Base-by-base conservation (phyloP, 2,113 vertebrate species). In the Cyprinodon brontotheroides region DNA sequence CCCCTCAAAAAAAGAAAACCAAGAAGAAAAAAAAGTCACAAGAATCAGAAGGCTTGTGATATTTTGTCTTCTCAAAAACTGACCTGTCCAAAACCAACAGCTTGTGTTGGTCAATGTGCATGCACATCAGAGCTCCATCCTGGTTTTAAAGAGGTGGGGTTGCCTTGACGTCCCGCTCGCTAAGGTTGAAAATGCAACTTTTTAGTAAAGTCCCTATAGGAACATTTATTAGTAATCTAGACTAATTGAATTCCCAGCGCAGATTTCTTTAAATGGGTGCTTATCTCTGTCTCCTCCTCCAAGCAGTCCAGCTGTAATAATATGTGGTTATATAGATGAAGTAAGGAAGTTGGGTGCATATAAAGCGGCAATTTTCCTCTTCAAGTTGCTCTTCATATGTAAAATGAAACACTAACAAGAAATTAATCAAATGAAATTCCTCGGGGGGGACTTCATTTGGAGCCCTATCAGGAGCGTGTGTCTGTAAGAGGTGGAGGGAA, bases 211-310 rank as follows among this genome's bases (percentile, higher is more conserved):
- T 86, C 77, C 64, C 53, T 38, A 10, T 74, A 73, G 80, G 48
- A 8, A 38, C 10, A 38, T 80, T 86, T 87, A 45, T 79, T 72
- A 73, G 69, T 75, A 78, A 80, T 86, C 76, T 74, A 69, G 87
- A 87, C 92, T 95, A 95, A 97, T 97, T 97, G 95, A 94, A 94
- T 97, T 97, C 96, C 8, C 96, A 94, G 94, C 94, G 96, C 96
- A 95, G 95, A 95, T 94, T 89, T 89, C 8, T 57, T 53, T 50
- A 7, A 7, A 2, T 29, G 15, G 48, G 43, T 90, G 91, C 82
- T 85, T 81, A 80, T 88, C 84, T 86, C 73, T 85, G 38, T 75
- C 65, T 37, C 69, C 59, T 59, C 41, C 7, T 76, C 60, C 68
- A 69, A 79, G 15, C 72, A 77, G 86, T 78, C 78, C 72, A 39